Evolutionary conservation across 1,140 invertebrate genomes (phyloP).

Genomic region (Oncopodura yosiiana): DNA sequence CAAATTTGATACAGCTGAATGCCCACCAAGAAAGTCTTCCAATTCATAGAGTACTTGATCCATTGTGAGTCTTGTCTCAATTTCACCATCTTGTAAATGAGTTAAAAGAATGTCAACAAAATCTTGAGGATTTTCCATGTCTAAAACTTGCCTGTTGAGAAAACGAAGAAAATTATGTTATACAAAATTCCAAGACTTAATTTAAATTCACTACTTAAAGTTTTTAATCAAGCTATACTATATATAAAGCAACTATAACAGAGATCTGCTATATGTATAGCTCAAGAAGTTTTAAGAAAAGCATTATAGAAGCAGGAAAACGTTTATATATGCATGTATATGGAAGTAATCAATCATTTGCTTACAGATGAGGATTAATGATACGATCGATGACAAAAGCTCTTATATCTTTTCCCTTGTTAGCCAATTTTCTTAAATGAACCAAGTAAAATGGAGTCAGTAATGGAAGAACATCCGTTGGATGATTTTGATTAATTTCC

Average conservation of each 20-base stretch:
- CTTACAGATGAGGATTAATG: slow-evolving; percentile 32
- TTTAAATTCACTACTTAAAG: too few relatives aligned
- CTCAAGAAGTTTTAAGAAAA: too few relatives aligned
- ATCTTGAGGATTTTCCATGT: slow-evolving; percentile 43
- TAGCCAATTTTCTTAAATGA: slow-evolving; percentile 22
- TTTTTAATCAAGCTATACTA: too few relatives aligned
- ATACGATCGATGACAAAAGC: slow-evolving; percentile 26
- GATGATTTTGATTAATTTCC: slow-evolving; percentile 45
- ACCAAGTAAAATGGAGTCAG: slow-evolving; percentile 22
- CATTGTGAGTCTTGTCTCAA: slow-evolving; percentile 45
- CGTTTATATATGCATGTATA: too few relatives aligned
- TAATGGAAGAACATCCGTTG: slow-evolving; percentile 30
- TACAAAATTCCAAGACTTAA: too few relatives aligned
- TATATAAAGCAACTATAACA: too few relatives aligned
- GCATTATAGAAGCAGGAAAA: too few relatives aligned
- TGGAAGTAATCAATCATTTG: too few relatives aligned
- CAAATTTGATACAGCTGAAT: slow-evolving; percentile 72
- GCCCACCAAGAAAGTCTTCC: slow-evolving; percentile 78
- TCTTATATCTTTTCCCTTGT: slow-evolving; percentile 28
- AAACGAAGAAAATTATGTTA: not conserved
- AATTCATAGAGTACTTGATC: slow-evolving; percentile 65
- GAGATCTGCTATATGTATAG: too few relatives aligned
- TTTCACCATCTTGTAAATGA: slow-evolving; percentile 51
- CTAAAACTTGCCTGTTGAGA: slow-evolving; percentile 20
- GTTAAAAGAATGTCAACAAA: slow-evolving; percentile 65